Conservation (phyloP, 2,113 vertebrate species). For the Rana temporaria region DNA sequence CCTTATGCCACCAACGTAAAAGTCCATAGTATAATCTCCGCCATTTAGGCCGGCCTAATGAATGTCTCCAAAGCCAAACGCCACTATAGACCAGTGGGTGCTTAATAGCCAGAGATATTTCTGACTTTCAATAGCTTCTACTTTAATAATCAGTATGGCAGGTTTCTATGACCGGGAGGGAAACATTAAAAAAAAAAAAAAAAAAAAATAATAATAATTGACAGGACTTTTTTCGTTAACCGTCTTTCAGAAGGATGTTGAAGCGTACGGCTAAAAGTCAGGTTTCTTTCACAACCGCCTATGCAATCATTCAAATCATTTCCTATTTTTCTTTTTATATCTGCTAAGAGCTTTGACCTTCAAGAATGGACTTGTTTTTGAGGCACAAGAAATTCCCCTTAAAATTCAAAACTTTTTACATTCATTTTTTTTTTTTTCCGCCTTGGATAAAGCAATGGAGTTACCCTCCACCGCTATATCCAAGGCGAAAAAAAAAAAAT, state of each 20-base stretch:
- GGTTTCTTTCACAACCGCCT: slow-evolving; percentile 5
- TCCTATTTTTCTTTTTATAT: slow-evolving; percentile 1
- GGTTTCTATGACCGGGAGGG: slow-evolving; percentile 12
- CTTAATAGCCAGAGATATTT: slow-evolving; percentile 53
- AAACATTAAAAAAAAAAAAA: not conserved
- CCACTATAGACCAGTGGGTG: slow-evolving; percentile 53
- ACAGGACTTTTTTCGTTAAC: slow-evolving; percentile 19
- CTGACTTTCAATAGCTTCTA: slow-evolving; percentile 44
- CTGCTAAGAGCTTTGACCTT: slow-evolving; percentile 34
- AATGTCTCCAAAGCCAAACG: slow-evolving; percentile 52
- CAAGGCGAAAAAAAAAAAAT: too few relatives aligned
- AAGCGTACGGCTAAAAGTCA: slow-evolving; percentile 11
- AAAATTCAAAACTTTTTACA: too few relatives aligned
- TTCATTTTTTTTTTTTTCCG: too few relatives aligned
- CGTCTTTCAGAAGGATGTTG: slow-evolving; percentile 30
- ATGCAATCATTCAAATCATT: slow-evolving; percentile 26
- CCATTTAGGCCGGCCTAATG: slow-evolving; percentile 50
- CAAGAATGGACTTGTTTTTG: not conserved
- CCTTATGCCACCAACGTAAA: slow-evolving; percentile 40
- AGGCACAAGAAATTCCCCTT: not conserved
- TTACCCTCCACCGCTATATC: too few relatives aligned
- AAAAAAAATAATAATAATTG: not conserved
- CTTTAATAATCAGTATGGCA: slow-evolving; percentile 38
- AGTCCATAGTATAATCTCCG: slow-evolving; percentile 53
- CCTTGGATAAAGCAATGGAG: too few relatives aligned